A percentile compares a stretch with the other conserved stretches of the same genome.
Conservation (phyloP, 37 sponge, comb jelly and placozoan genomes). For the Eunapius fragilis region DNA sequence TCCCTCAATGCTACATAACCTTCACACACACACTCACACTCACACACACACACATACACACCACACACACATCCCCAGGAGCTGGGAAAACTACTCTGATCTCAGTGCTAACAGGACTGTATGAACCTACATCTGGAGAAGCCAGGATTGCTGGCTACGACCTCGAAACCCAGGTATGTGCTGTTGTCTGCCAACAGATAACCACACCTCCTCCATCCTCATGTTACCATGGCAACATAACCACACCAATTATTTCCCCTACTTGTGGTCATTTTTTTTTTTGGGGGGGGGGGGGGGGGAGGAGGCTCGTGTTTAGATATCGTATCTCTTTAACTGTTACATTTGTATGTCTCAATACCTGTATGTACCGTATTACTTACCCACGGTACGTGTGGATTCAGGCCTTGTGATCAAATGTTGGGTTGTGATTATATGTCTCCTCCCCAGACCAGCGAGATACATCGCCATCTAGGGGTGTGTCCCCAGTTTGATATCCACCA, state of each 20-base stretch:
- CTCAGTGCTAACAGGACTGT: constrained; percentile 79
- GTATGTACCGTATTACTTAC: no score
- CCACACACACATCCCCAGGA: constrained; percentile 24
- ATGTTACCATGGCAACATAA: background rate
- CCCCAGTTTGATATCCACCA: constrained; percentile 89
- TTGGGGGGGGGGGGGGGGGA: no score
- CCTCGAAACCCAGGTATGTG: constrained; percentile 53
- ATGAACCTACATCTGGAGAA: constrained; percentile 67
- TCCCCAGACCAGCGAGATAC: constrained; percentile 54
- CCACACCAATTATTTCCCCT: no score
- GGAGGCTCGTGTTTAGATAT: no score
- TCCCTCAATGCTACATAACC: background rate
- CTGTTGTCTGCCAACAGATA: background rate
- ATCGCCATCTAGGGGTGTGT: constrained; percentile 78
- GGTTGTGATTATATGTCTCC: background rate
- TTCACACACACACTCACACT: background rate
- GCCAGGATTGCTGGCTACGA: constrained; percentile 74
- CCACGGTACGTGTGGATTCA: no score
- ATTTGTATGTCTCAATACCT: no score
- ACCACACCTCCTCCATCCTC: background rate
- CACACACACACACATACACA: background rate
- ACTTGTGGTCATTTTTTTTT: no score
- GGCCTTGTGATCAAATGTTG: no score
- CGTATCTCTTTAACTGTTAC: no score
- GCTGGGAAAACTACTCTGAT: constrained; percentile 89